Evolutionary conservation across 2,888 invertebrate species (phyloP), one percentile per base, ranked within the genome.

Genomic region (Leptogaster cylindrica): DNA sequence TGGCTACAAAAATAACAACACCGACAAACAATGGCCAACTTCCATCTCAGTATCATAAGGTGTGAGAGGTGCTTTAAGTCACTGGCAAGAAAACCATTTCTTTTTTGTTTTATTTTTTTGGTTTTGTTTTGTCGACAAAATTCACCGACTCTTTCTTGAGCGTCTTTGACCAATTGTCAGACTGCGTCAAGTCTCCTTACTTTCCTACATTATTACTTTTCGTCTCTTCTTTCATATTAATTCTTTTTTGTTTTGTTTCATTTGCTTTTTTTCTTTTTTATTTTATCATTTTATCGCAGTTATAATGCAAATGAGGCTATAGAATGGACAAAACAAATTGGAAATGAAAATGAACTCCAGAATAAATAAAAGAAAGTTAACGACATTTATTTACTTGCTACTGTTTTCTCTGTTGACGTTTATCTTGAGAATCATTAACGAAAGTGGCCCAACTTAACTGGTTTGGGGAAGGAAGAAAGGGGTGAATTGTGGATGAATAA

Each of bases 1-100:
- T 66, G 36, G 66, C 31, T 66, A 66, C 66, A 66, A 66, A 66
- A 52, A 33, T 31, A 55, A 66, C 41, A 65, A 65, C 36, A 61
- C 61, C 28, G 28, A 16, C 41, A 18, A 27, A 61, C 41, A 44
- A 61, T 44, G 44, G 61, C 27, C n/a, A 44, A 61, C 61, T 61
- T 61, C 61, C 41, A 44, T 61, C 44, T 61, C 61, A 28, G 44
- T 61, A 44, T 61, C 44, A 61, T 44, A 61, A n/a, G 61, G 61
- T 44, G 61, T 61, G 41, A 61, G 61, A 61, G 20, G 61, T 61
- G 44, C 61, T 61, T 58, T 61, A 61, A 61, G 61, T 61, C 28
- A 27, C 28, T 61, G n/a, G 41, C 61, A 61, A 61, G 61, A 61
- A 61, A 25, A 44, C 23, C 61, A n/a, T n/a, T n/a, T n/a, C n/a